Conservation (phyloP, 2,888 invertebrate genomes). For the Drosophila kambysellisi region DNA sequence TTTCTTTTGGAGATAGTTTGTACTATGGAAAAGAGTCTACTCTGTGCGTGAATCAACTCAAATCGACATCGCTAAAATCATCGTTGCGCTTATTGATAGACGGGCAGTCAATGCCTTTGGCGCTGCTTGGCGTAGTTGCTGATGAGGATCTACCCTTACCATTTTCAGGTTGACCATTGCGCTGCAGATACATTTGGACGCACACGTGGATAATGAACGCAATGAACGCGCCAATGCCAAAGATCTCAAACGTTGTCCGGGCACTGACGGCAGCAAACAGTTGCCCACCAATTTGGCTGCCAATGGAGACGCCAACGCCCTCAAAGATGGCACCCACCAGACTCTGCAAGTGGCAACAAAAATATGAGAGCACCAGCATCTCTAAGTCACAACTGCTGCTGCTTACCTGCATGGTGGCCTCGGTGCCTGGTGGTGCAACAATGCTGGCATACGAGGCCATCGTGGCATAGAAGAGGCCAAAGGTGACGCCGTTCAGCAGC, state of each 20-base stretch:
- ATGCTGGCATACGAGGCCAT: conserved; percentile 95
- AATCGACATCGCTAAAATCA: conserved; percentile 73
- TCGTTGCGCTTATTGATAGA: conserved; percentile 44
- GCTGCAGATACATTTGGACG: conserved; percentile 85
- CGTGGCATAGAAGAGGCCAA: conserved; percentile 94
- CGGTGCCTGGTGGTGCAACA: conserved; percentile 93
- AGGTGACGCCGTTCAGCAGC: conserved; percentile 93
- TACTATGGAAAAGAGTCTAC: not conserved
- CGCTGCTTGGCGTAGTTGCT: conserved; percentile 31
- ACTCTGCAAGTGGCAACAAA: conserved; percentile 86
- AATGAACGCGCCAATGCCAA: conserved; percentile 89
- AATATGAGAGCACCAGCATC: not conserved
- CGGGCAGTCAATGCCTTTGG: conserved; percentile 28
- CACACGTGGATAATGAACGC: conserved; percentile 87
- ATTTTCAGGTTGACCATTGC: conserved; percentile 66
- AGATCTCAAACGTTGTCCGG: conserved; percentile 89
- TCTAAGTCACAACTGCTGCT: not conserved
- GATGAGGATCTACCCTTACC: conserved; percentile 71
- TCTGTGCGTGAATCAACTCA: conserved; percentile 52
- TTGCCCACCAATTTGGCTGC: conserved; percentile 92
- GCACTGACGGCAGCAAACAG: conserved; percentile 89
- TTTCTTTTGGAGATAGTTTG: not conserved
- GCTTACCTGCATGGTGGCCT: conserved; percentile 93
- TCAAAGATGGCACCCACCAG: conserved; percentile 94
- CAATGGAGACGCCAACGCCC: conserved; percentile 92